A percentile compares a stretch with the other conserved stretches of the same genome.
Conservation (phyloP, 2,888 invertebrate species). For the Andrena flavipes region DNA sequence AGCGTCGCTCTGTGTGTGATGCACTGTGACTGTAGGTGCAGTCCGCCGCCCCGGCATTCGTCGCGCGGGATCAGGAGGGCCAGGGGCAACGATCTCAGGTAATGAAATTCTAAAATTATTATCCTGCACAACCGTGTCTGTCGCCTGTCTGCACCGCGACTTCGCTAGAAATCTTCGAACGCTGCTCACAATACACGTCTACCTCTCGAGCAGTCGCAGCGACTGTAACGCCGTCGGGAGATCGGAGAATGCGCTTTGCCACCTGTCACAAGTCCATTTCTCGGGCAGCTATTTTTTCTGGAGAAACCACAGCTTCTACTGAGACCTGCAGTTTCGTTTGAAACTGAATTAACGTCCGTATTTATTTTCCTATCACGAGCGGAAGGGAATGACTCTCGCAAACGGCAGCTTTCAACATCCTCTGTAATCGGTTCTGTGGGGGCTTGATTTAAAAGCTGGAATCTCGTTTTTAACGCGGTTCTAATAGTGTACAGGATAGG, state of each 20-base stretch:
- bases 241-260: constrained; percentile 10
- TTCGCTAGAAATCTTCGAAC: neutral
- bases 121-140: no score
- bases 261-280: no score
- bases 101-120: constrained; percentile 64
- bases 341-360: no score
- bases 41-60: constrained; percentile 88
- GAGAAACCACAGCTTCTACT: no score
- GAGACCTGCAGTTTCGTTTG: no score
- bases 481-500: neutral
- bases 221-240: constrained; percentile 3
- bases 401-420: no score
- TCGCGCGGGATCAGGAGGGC: constrained; percentile 85
- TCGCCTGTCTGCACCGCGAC: neutral
- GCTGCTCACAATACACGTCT: no score
- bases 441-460: neutral
- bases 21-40: constrained; percentile 94
- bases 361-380: no score
- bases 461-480: neutral
- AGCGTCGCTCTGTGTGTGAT: constrained; percentile 94
- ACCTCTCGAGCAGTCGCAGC: no score
- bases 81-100: constrained; percentile 87
- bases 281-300: no score
- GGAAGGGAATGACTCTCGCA: neutral
- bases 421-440: neutral